These are phyloP conservation scores for Parnassius glacialis DNA, from an alignment of 2,888 invertebrate genomes.

Conservation along the genomic window DNA sequence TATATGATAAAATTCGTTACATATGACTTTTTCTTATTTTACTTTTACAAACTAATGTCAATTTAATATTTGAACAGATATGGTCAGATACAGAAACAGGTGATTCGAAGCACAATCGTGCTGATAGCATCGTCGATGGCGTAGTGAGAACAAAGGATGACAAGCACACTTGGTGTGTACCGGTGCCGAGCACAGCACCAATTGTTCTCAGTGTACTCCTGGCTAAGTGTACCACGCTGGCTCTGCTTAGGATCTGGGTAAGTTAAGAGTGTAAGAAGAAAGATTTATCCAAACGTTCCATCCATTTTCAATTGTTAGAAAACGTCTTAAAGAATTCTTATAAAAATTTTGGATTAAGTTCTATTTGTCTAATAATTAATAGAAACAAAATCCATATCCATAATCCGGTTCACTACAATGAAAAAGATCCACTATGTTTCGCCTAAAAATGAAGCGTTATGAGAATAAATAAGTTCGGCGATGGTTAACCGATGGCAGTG, in stretches of 20 bases:
- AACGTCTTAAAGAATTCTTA: no score
- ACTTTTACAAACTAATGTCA: neutral
- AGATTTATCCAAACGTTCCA: no score
- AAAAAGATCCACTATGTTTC: no score
- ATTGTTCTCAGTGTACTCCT: conserved; percentile 83
- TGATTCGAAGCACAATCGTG: conserved; percentile 78
- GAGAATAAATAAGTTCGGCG: no score
- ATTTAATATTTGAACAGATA: conserved; percentile 64
- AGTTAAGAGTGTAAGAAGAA: neutral
- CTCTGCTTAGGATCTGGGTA: conserved; percentile 87
- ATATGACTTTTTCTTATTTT: no score
- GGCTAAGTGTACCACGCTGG: conserved; percentile 74
- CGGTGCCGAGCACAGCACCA: conserved; percentile 81
- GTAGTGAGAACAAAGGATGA: conserved; percentile 88
- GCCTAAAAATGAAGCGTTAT: no score
- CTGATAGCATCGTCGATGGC: conserved; percentile 85
- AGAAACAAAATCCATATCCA: no score
- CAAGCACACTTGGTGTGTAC: conserved; percentile 87
- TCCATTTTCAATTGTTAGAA: no score
- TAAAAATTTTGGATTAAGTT: no score
- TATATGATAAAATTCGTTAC: no score
- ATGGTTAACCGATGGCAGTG: no score
- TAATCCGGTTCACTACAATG: no score
- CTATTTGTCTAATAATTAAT: conserved; percentile 11
- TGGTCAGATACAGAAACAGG: conserved; percentile 83